Evolutionary conservation across 2,113 vertebrate species (phyloP).

Genomic region (Lophochroa leadbeateri): DNA sequence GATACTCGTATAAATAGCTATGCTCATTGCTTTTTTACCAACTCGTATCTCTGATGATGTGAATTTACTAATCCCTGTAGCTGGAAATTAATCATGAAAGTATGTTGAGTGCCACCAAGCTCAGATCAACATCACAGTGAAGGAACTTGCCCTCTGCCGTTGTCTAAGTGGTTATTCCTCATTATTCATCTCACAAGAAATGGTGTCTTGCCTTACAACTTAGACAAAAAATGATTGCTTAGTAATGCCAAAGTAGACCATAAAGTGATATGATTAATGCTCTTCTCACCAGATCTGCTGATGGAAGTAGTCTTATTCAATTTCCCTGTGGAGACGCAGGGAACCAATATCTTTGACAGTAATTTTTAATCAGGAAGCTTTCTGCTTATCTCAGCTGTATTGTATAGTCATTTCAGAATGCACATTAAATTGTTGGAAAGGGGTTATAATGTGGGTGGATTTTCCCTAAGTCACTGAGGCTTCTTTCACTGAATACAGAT

Average conservation of each 20-base stretch:
- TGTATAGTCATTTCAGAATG: conserved; percentile 28
- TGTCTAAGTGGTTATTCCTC: background rate
- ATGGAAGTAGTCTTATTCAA: conserved; percentile 57
- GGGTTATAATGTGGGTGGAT: background rate
- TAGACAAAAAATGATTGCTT: background rate
- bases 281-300: conserved; percentile 52
- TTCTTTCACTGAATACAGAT: background rate
- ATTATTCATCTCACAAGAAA: conserved; percentile 13
- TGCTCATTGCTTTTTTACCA: background rate
- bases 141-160: background rate
- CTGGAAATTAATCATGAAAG: conserved; percentile 26
- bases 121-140: background rate
- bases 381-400: conserved; percentile 62
- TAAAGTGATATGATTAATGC: conserved; percentile 61
- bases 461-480: background rate
- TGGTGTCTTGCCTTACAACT: background rate
- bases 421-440: conserved; percentile 44
- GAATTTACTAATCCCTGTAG: background rate
- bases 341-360: conserved; percentile 35
- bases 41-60: background rate
- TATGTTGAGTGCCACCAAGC: background rate
- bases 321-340: background rate
- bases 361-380: conserved; percentile 56
- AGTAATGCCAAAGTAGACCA: conserved; percentile 3
- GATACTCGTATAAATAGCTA: background rate